Evolutionary conservation across 2,888 invertebrate species (phyloP).

Genomic region (Operophtera brumata): DNA sequence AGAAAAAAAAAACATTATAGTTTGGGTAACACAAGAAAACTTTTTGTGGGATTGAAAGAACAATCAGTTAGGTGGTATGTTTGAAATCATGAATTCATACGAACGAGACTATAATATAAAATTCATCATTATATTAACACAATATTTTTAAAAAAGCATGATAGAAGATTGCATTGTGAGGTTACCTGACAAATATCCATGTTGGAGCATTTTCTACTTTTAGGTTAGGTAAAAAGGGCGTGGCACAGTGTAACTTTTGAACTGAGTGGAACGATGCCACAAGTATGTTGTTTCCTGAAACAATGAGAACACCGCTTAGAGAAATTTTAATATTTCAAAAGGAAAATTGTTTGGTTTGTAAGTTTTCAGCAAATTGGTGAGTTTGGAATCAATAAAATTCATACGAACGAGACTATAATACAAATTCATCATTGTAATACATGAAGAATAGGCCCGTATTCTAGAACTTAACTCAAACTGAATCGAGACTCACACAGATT

Average conservation of each 20-base stretch:
- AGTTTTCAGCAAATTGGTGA: conserved; percentile 19
- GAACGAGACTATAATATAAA: conserved; percentile 64
- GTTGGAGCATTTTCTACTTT: background rate
- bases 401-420: conserved; percentile 24
- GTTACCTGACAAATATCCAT: background rate
- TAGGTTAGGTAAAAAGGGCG: background rate
- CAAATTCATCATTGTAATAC: conserved; percentile 32
- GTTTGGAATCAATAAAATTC: conserved; percentile 21
- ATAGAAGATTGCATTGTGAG: background rate
- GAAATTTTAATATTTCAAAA: background rate
- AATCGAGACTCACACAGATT: too few species aligned
- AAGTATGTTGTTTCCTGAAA: conserved; percentile 1
- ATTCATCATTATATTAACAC: conserved; percentile 51
- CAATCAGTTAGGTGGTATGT: conserved; percentile 28
- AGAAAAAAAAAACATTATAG: too few species aligned
- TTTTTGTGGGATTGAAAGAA: too few species aligned
- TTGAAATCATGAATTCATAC: conserved; percentile 67
- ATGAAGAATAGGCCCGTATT: too few species aligned
- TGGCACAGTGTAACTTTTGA: background rate
- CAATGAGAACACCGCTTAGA: background rate
- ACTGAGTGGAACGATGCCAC: background rate
- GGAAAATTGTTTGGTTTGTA: background rate
- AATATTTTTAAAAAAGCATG: background rate
- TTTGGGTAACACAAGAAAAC: too few species aligned
- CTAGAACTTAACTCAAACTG: too few species aligned